These are phyloP conservation scores for Origma solitaria DNA, from an alignment of 2,113 vertebrate genomes.

Conservation along the genomic window DNA sequence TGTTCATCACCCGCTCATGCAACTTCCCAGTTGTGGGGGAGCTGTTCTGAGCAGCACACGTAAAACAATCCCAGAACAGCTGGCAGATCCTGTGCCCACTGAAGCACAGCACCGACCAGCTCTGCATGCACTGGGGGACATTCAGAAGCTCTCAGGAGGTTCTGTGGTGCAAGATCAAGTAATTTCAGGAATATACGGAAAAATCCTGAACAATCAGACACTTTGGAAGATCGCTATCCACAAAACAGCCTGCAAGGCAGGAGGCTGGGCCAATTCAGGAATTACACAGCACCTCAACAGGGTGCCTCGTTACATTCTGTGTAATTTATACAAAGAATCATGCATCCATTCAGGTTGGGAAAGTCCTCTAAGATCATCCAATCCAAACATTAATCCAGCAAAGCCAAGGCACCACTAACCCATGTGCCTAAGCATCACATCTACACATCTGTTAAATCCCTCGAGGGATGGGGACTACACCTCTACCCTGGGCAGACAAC, in stretches of 20 bases:
- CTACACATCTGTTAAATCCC: neutral
- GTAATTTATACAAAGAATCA: neutral
- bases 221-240: neutral
- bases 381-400: neutral
- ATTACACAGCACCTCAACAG: neutral
- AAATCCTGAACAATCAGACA: neutral
- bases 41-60: neutral
- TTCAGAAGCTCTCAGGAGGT: neutral
- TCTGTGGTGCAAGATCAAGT: neutral
- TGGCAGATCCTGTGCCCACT: neutral
- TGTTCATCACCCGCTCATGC: neutral
- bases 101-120: neutral
- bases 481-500: neutral
- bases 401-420: neutral
- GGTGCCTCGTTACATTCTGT: neutral
- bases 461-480: neutral
- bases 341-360: neutral
- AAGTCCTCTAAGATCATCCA: neutral
- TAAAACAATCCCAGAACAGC: neutral
- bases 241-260: accelerated
- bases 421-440: neutral
- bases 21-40: neutral
- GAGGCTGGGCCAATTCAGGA: neutral
- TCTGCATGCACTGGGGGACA: neutral
- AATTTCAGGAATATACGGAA: neutral